phyloP scores from a whole-genome alignment of 1,140 invertebrate genomes.

The Formica selysi region DNA sequence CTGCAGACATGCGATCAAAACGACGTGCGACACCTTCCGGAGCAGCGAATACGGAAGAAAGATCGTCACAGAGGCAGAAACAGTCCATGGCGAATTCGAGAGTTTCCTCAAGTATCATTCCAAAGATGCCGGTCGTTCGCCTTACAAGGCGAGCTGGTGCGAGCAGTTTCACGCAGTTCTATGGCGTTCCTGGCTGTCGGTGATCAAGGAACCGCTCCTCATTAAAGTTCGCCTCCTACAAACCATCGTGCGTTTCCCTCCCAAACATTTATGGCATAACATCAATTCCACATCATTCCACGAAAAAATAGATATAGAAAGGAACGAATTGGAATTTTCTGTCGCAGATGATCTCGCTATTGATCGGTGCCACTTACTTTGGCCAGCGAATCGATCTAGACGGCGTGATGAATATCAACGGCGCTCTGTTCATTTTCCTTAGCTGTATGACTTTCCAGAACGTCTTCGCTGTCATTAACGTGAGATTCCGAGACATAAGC shows the following conservation, averaged over 20 bases:
- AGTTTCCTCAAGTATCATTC: constrained; percentile 64
- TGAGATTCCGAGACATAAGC: constrained; percentile 85
- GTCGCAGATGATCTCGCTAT: constrained; percentile 92
- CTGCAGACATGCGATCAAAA: constrained; percentile 91
- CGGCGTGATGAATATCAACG: constrained; percentile 98
- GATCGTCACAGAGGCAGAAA: constrained; percentile 87
- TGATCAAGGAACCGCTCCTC: constrained; percentile 95
- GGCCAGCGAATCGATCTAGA: constrained; percentile 94
- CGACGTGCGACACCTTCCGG: constrained; percentile 92
- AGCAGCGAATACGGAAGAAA: constrained; percentile 88
- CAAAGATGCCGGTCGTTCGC: constrained; percentile 80
- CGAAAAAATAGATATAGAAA: neutral
- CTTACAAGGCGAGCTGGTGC: constrained; percentile 95
- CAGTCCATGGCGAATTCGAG: constrained; percentile 80
- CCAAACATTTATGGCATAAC: too few species aligned
- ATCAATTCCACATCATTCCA: neutral
- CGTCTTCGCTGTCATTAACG: constrained; percentile 95
- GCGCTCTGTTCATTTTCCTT: constrained; percentile 96
- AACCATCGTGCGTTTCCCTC: constrained; percentile 91
- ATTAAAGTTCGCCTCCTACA: constrained; percentile 96
- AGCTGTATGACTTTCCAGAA: constrained; percentile 98
- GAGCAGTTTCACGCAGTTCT: constrained; percentile 95
- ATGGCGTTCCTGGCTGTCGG: constrained; percentile 95
- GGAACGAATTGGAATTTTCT: constrained; percentile 39
- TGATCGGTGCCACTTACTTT: constrained; percentile 96